phyloP scores from a whole-genome alignment of 2,797 vertebrate genomes.

The Tenualosa thibaudeaui region DNA sequence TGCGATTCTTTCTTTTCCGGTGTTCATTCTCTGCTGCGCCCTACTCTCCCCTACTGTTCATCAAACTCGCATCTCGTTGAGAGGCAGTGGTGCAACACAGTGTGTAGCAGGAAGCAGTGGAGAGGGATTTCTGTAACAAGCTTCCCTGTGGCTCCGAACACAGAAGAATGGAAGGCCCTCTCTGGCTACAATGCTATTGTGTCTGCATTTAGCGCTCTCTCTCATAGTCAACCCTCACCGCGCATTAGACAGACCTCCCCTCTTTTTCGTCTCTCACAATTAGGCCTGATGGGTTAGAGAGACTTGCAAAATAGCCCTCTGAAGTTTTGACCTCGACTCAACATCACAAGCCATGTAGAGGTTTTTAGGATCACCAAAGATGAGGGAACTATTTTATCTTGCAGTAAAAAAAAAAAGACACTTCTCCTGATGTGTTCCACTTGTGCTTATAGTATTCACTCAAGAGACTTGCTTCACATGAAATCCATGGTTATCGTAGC shows the following conservation, averaged over 20 bases:
- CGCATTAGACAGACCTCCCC: background rate
- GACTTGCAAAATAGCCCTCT: background rate
- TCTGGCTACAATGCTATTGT: background rate
- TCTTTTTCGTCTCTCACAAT: background rate
- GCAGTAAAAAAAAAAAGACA: background rate
- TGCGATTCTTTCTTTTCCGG: slow-evolving; percentile 19
- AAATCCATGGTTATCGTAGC: background rate
- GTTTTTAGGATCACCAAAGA: slow-evolving; percentile 57
- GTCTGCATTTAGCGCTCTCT: background rate
- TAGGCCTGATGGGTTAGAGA: background rate
- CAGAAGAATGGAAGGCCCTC: background rate
- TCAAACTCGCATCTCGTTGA: background rate
- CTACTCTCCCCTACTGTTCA: background rate
- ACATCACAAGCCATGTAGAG: slow-evolving; percentile 27
- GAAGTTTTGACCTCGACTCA: background rate
- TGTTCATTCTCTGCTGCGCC: background rate
- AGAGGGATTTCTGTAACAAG: background rate
- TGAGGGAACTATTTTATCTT: background rate
- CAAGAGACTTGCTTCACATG: slow-evolving; percentile 16
- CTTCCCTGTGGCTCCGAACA: background rate
- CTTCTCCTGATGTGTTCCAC: background rate
- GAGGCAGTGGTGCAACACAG: background rate
- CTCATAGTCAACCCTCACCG: background rate
- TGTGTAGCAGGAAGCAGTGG: background rate
- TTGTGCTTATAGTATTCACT: background rate